Base-by-base conservation (phyloP, 2,113 vertebrate genomes). In the Oncorhynchus nerka region DNA sequence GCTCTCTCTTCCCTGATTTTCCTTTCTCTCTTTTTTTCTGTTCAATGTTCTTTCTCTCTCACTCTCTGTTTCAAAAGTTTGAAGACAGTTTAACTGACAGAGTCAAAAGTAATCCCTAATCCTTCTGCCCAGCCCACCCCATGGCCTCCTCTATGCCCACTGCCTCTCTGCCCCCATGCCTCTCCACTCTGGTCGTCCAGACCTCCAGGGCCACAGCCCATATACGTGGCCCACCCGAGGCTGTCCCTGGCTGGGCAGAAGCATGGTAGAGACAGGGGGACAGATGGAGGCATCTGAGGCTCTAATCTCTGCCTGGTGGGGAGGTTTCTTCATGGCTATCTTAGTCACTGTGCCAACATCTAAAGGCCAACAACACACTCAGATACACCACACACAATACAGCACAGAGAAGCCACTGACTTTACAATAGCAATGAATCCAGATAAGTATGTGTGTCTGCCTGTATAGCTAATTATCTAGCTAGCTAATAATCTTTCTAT, bases 241-340 rank as follows among this genome's bases (percentile, higher is more conserved):
- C 74, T 16, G 32, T 5, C 22, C 2, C 55, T 71, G 8, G 34
- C n/a, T 71, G 61, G 68, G 57, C 22, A 65, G 61, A 57, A 49
- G 5, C 13, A 4, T 24, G 51, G 57, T 22, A 16, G 24, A 48
- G 16, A 39, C 4, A 61, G 49, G 70, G 61, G 70, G 13, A 68
- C 51, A 68, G 49, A 68, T 59, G 70, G 70, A 73, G 62, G 76
- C 70, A 73, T 4, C 70, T 4, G 26, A 51, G 70, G 49, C 45
- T 73, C 30, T 65, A 72, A 73, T 59, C 76, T 68, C 64, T 45
- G 2, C 64, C 20, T 49, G 4, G 55, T 65, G 13, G 64, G 39
- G 68, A n/a, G 30, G 61, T 20, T 22, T 7, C 61, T 19, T 45
- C n/a, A 61, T 39, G 30, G 49, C 67, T 30, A 2, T 39, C 15